Evolutionary conservation across 2,113 vertebrate genomes (phyloP), one percentile per base, ranked within the genome.

Genomic region (Pipa parva): DNA sequence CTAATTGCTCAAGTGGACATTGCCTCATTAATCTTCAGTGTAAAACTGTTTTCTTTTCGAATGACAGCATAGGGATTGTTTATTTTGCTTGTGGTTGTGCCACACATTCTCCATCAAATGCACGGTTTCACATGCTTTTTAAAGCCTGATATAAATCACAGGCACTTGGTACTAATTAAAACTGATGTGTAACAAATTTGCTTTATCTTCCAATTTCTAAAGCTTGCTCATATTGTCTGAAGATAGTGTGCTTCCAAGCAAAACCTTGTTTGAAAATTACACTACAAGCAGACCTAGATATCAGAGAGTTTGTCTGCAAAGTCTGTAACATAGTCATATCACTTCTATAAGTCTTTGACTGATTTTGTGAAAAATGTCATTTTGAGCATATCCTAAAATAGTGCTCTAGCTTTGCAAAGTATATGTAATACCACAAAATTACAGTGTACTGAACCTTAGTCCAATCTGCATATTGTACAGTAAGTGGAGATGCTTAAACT

Each of bases 41-140:
- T 51, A 48, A 63, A 63, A 36, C 8, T 65, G 37, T 65, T 65
- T 65, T 27, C 63, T 65, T 65, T 65, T 45, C 36, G 45, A 65
- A 56, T 56, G 63, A 65, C 52, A 65, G 37, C n/a, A 22, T n/a
- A 39, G 15, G 22, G 4, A 15, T 46, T 45, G 51, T 56, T 65
- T 65, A 48, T 56, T 65, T 46, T 65, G 36, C n/a, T 42, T 65
- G 52, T 65, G 36, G 25, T 42, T 65, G 52, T 65, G 37, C 63
- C 63, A 57, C 37, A 56, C 45, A 65, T 45, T 57, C 27, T 28
- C 37, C 52, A 56, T 65, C 36, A 17, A 11, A 21, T 28, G 13
- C 24, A 9, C 6, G 3, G 37, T 65, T 57, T 65, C 52, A 57
- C 37, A 65, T 65, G 51, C 25, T 21, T 65, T 56, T 56, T 65